Evolutionary conservation across 2,113 vertebrate species (phyloP).

Genomic region (Limnothrissa miodon): DNA sequence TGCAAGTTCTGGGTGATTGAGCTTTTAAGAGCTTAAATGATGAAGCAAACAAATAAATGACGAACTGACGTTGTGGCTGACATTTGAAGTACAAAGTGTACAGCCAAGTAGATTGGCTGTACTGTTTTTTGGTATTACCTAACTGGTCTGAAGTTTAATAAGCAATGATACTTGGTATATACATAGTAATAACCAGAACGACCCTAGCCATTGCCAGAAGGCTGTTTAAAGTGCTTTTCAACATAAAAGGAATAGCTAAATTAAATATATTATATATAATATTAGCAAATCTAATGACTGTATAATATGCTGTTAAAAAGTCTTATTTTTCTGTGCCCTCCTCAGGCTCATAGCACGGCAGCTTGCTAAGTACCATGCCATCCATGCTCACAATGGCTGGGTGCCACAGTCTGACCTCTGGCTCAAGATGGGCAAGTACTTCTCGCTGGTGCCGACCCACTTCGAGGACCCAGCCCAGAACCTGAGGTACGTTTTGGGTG

Average conservation of each 20-base stretch:
- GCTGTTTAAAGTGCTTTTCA: too few species aligned
- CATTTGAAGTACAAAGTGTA: too few species aligned
- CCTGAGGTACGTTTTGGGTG: slow-evolving; percentile 68
- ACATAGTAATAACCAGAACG: too few species aligned
- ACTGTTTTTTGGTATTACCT: neutral
- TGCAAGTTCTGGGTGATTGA: too few species aligned
- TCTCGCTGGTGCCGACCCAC: slow-evolving; percentile 87
- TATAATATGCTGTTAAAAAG: neutral
- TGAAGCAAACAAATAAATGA: neutral
- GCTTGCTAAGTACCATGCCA: slow-evolving; percentile 94
- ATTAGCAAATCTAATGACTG: too few species aligned
- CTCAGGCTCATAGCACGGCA: slow-evolving; percentile 90
- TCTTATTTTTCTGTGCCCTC: neutral
- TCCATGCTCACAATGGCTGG: slow-evolving; percentile 98
- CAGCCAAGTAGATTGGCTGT: too few species aligned
- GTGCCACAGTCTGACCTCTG: slow-evolving; percentile 94
- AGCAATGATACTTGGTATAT: too few species aligned
- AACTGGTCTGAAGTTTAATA: neutral
- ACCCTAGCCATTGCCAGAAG: too few species aligned
- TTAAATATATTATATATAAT: too few species aligned
- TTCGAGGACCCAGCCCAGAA: slow-evolving; percentile 82
- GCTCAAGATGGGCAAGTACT: slow-evolving; percentile 95
- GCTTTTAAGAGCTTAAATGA: neutral
- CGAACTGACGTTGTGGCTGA: too few species aligned
- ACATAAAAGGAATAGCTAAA: too few species aligned